Evolutionary conservation across 2,797 vertebrate genomes (phyloP).

Genomic region (Steatocranus sp.): DNA sequence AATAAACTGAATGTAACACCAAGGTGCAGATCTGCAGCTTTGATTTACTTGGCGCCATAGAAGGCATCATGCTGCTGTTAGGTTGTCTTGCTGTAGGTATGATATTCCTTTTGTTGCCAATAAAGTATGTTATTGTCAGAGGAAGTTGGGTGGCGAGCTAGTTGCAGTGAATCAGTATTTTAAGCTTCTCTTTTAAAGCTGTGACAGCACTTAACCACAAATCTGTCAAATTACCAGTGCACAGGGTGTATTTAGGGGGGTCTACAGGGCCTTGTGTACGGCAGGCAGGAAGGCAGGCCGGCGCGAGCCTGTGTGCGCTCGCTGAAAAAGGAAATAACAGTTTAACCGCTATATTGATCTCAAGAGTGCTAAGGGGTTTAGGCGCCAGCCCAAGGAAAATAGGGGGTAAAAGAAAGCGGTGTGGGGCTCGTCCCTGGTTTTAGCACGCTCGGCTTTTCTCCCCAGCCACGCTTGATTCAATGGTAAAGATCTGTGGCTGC

Average conservation of each 20-base stretch:
- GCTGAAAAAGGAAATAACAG: slow-evolving; percentile 64
- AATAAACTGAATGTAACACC: neutral
- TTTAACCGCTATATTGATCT: slow-evolving; percentile 78
- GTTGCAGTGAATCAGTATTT: slow-evolving; percentile 39
- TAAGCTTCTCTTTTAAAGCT: slow-evolving; percentile 44
- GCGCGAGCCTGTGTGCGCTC: slow-evolving; percentile 20
- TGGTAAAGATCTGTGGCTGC: slow-evolving; percentile 67
- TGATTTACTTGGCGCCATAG: neutral
- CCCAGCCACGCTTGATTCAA: slow-evolving; percentile 47
- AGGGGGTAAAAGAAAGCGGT: slow-evolving; percentile 57
- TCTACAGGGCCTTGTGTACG: slow-evolving; percentile 52
- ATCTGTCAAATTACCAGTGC: slow-evolving; percentile 65
- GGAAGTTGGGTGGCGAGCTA: slow-evolving; percentile 2
- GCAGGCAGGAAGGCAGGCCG: neutral
- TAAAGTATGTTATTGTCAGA: slow-evolving; percentile 19
- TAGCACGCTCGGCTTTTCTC: slow-evolving; percentile 42
- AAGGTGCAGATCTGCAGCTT: neutral
- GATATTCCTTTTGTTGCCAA: neutral
- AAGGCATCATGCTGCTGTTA: neutral
- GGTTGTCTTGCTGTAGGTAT: neutral
- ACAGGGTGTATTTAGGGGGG: slow-evolving; percentile 53
- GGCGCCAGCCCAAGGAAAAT: slow-evolving; percentile 59
- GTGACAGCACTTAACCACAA: slow-evolving; percentile 51
- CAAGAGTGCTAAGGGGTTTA: slow-evolving; percentile 64
- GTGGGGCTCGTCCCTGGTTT: slow-evolving; percentile 53